Percentiles rank a stretch among this genome's conserved stretches.
These are phyloP conservation scores for Rallus limicola DNA, from an alignment of 2,113 vertebrate genomes.

Conservation along the genomic window DNA sequence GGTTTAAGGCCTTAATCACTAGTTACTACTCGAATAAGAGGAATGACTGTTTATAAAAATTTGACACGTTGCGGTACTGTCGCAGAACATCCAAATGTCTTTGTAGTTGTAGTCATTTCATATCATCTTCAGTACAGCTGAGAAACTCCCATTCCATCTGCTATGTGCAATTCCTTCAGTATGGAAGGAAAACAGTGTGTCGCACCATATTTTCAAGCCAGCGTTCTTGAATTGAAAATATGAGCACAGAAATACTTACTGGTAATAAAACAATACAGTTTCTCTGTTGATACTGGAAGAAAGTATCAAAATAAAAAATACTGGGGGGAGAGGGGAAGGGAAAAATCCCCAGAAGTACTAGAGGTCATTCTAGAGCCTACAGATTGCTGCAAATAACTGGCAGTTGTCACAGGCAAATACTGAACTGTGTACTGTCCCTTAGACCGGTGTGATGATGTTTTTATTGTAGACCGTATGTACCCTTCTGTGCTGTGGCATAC, in stretches of 20 bases:
- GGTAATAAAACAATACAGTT: not conserved
- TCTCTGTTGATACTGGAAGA: not conserved
- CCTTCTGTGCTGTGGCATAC: constrained; percentile 3
- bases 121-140: not conserved
- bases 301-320: not conserved
- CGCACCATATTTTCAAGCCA: constrained; percentile 25
- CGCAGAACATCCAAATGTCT: constrained; percentile 7
- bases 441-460: not conserved
- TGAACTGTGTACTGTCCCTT: not conserved
- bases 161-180: constrained; percentile 3
- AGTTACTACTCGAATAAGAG: constrained; percentile 22
- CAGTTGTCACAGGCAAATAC: not conserved
- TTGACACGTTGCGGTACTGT: not conserved
- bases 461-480: not conserved
- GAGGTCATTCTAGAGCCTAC: not conserved
- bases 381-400: not conserved
- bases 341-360: not conserved
- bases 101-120: constrained; percentile 30
- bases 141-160: constrained; percentile 48
- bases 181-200: constrained; percentile 16
- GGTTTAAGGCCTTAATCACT: constrained; percentile 54
- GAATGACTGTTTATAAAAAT: constrained; percentile 14
- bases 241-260: constrained; percentile 16
- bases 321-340: fast-evolving
- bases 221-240: constrained; percentile 16